A percentile compares a stretch with the other conserved stretches of the same genome.
Evolutionary conservation across 2,113 vertebrate species (phyloP).

Genomic region (Pterocles orientalis): DNA sequence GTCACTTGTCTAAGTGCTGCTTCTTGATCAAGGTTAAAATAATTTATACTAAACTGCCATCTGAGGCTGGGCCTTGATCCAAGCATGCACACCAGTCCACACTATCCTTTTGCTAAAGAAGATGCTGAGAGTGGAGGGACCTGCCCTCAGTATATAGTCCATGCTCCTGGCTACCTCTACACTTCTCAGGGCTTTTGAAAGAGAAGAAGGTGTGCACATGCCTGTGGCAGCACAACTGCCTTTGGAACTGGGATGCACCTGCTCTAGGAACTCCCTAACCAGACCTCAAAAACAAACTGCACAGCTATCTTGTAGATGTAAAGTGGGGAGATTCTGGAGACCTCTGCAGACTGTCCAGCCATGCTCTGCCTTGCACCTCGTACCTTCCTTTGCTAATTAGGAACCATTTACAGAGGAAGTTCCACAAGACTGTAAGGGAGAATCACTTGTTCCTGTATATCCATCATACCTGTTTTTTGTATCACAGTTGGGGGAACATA

Average conservation of each 20-base stretch:
- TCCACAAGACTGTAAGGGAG: background rate
- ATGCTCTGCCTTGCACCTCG: background rate
- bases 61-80: background rate
- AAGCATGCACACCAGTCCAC: background rate
- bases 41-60: background rate
- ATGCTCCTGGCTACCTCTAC: background rate
- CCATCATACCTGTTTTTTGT: background rate
- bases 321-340: background rate
- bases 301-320: background rate
- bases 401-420: background rate
- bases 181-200: background rate
- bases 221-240: background rate
- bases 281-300: background rate
- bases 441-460: background rate
- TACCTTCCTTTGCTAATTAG: background rate
- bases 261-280: background rate
- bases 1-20: background rate
- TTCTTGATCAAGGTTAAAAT: conserved; percentile 22
- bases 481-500: background rate
- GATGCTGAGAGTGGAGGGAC: background rate
- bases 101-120: background rate
- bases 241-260: background rate
- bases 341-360: background rate
- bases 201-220: background rate
- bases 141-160: background rate